phyloP scores from a whole-genome alignment of 2,797 vertebrate genomes.

The Rhincodon typus region DNA sequence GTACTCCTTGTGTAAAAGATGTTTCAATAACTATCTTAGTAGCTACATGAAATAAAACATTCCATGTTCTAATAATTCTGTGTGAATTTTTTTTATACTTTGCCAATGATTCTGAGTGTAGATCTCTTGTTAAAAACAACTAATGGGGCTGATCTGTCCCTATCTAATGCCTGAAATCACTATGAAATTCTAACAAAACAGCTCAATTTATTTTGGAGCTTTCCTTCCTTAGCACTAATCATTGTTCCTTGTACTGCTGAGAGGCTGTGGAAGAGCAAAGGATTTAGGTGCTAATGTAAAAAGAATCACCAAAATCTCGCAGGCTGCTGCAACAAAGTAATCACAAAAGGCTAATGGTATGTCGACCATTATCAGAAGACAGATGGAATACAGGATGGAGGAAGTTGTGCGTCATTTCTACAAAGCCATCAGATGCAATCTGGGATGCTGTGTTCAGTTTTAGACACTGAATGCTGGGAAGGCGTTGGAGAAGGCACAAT shows the following conservation, averaged over 20 bases:
- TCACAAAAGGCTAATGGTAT: constrained; percentile 9
- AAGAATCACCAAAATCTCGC: not conserved
- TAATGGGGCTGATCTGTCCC: not conserved
- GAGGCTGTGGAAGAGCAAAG: not conserved
- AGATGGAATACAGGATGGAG: not conserved
- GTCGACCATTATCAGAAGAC: not conserved
- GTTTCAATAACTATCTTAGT: not conserved
- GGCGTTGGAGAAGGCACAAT: not conserved
- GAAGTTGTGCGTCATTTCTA: not conserved
- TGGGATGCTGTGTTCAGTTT: too few species aligned
- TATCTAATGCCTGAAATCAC: not conserved
- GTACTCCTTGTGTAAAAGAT: not conserved
- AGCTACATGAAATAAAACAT: not conserved
- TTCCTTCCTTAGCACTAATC: constrained; percentile 13
- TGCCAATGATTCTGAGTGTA: not conserved
- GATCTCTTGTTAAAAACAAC: not conserved
- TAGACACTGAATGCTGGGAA: not conserved
- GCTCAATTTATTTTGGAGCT: constrained; percentile 16
- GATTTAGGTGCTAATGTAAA: not conserved
- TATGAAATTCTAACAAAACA: not conserved
- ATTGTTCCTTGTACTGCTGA: not conserved
- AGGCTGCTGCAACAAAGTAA: constrained; percentile 13
- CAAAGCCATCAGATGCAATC: not conserved
- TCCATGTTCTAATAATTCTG: not conserved
- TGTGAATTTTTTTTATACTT: not conserved